Evolutionary conservation across 2,113 vertebrate species (phyloP).

Genomic region (Leucosticte australis): DNA sequence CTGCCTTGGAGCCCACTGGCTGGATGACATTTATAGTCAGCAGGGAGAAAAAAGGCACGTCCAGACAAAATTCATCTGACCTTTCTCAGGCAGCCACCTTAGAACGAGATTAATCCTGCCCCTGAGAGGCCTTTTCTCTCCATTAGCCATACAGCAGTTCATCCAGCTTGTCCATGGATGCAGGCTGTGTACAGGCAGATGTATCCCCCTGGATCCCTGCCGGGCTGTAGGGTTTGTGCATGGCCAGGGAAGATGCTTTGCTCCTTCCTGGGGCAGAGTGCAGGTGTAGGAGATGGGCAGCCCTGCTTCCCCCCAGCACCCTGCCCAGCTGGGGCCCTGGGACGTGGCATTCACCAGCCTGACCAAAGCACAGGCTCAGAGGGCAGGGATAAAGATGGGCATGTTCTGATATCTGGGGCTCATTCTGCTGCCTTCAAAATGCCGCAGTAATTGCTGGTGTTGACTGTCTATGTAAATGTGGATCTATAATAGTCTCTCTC

Average conservation of each 20-base stretch:
- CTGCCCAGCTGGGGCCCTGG: not conserved
- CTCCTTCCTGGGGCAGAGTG: not conserved
- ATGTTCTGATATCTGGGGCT: not conserved
- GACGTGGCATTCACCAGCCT: accelerated
- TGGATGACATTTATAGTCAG: constrained; percentile 32
- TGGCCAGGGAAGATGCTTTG: not conserved
- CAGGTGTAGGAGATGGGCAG: not conserved
- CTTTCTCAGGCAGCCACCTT: constrained; percentile 34
- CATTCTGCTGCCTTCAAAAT: not conserved
- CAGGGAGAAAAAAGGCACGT: not conserved
- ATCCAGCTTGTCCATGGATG: not conserved
- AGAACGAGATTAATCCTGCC: constrained; percentile 9
- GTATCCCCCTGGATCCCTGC: not conserved
- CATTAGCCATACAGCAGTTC: not conserved
- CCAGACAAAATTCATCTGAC: constrained; percentile 24
- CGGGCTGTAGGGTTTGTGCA: accelerated
- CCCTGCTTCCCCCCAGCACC: not conserved
- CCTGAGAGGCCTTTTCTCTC: constrained; percentile 7
- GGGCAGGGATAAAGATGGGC: not conserved
- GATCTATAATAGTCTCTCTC: constrained; percentile 32
- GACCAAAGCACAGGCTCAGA: not conserved
- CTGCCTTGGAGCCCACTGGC: not conserved
- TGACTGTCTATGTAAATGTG: constrained; percentile 38
- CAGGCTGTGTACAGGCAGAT: not conserved
- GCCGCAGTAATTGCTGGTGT: not conserved